These are phyloP conservation scores for Pangasius larnaudii DNA, from an alignment of 2,797 vertebrate species.

Conservation along the genomic window DNA sequence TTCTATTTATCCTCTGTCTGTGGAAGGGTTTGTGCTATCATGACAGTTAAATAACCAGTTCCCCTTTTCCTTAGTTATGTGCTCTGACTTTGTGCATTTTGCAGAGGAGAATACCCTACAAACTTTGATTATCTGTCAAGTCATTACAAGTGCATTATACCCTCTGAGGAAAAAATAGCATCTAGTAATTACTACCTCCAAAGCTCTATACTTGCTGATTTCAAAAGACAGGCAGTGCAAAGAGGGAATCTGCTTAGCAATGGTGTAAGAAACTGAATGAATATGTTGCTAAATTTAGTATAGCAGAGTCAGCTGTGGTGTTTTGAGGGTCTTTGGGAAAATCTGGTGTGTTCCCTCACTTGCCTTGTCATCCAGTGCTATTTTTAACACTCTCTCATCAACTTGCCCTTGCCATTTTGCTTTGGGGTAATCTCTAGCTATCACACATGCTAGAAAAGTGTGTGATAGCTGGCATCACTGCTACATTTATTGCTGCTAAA, in stretches of 20 bases:
- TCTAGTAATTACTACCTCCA: slow-evolving; percentile 23
- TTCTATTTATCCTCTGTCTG: not conserved
- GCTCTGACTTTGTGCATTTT: slow-evolving; percentile 19
- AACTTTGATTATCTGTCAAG: slow-evolving; percentile 26
- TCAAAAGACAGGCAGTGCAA: slow-evolving; percentile 7
- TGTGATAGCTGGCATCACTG: not conserved
- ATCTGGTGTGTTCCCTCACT: not conserved
- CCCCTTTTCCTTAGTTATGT: not conserved
- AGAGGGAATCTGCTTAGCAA: slow-evolving; percentile 7
- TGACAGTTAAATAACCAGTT: slow-evolving; percentile 17
- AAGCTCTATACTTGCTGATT: not conserved
- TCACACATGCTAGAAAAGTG: not conserved
- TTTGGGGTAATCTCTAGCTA: not conserved
- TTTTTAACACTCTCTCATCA: not conserved
- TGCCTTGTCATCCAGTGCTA: not conserved
- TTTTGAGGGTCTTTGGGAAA: not conserved
- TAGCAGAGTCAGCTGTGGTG: not conserved
- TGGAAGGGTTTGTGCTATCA: slow-evolving; percentile 5
- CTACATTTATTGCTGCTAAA: not conserved
- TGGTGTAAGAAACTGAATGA: not conserved
- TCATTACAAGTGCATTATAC: slow-evolving; percentile 23
- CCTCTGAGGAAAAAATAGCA: slow-evolving; percentile 5
- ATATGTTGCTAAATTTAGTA: not conserved
- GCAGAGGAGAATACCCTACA: slow-evolving; percentile 12
- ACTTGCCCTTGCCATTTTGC: too few relatives aligned